phyloP scores from a whole-genome alignment of 2,888 invertebrate species.

The Watsonalla binaria region DNA sequence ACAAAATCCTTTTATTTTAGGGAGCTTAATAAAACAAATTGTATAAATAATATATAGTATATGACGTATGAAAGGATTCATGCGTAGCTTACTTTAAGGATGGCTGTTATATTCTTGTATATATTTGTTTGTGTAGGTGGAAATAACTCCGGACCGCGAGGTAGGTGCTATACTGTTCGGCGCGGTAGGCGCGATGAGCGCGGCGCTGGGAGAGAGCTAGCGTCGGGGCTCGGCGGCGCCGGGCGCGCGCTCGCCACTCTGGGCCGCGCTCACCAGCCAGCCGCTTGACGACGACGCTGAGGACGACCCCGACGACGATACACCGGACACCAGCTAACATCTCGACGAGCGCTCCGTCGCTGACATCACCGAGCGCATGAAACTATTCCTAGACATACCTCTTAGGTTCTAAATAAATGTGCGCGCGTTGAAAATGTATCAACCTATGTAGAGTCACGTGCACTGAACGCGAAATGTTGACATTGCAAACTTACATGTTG shows the following conservation, averaged over 20 bases:
- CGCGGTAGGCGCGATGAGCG: slow-evolving; percentile 55
- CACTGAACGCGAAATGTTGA: no score
- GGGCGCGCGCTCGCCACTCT: slow-evolving; percentile 83
- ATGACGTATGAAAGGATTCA: no score
- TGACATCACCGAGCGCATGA: slow-evolving; percentile 76
- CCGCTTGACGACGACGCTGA: slow-evolving; percentile 63
- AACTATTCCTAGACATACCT: slow-evolving; percentile 79
- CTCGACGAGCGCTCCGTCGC: slow-evolving; percentile 74
- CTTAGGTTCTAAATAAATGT: slow-evolving; percentile 66
- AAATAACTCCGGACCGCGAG: slow-evolving; percentile 72
- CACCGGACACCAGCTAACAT: slow-evolving; percentile 76
- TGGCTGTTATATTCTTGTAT: neutral
- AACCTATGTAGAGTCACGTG: no score
- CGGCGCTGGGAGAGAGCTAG: slow-evolving; percentile 79
- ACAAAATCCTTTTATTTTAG: no score
- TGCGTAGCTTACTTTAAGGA: no score
- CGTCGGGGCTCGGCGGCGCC: slow-evolving; percentile 71
- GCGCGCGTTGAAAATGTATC: neutral
- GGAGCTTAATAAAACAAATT: no score
- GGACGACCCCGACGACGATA: slow-evolving; percentile 41
- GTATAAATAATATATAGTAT: no score
- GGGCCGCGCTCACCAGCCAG: slow-evolving; percentile 89
- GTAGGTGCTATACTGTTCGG: slow-evolving; percentile 64
- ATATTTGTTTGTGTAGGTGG: slow-evolving; percentile 46
- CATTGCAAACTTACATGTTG: no score